phyloP scores from a whole-genome alignment of 2,797 vertebrate species.

The Buphagus erythrorhynchus region DNA sequence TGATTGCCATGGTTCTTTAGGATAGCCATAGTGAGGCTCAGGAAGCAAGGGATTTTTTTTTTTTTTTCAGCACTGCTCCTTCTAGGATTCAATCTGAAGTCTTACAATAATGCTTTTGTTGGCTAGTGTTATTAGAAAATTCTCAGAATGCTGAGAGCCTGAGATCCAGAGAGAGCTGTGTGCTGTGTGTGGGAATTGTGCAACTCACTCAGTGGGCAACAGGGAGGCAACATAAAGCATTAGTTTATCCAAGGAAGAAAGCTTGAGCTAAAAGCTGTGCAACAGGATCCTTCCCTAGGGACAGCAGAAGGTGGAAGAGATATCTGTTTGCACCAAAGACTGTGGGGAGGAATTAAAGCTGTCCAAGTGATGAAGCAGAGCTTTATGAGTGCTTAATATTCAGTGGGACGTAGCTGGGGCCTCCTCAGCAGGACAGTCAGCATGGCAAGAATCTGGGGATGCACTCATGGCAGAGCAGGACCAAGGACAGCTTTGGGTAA shows the following conservation, averaged over 20 bases:
- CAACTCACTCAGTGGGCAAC: background rate
- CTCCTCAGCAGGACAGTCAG: background rate
- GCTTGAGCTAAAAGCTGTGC: background rate
- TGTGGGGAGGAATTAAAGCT: background rate
- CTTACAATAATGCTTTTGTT: background rate
- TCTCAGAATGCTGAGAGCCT: background rate
- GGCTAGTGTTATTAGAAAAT: background rate
- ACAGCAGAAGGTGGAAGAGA: background rate
- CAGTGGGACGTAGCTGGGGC: background rate
- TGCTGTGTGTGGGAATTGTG: background rate
- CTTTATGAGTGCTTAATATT: fast-evolving
- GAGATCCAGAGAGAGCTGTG: background rate
- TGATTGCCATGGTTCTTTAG: background rate
- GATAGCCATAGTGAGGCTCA: background rate
- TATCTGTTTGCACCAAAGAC: background rate
- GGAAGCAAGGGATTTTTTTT: background rate
- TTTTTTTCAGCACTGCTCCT: background rate
- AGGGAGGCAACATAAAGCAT: background rate
- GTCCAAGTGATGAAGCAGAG: background rate
- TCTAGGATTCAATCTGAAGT: background rate
- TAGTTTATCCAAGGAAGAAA: background rate
- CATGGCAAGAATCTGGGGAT: background rate
- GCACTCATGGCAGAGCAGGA: background rate
- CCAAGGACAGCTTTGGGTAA: background rate
- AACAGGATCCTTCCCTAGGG: background rate